A percentile compares a stretch with the other conserved stretches of the same genome.
Evolutionary conservation across 1,140 invertebrate genomes (phyloP).

Genomic region (Drosophila kepulauana): DNA sequence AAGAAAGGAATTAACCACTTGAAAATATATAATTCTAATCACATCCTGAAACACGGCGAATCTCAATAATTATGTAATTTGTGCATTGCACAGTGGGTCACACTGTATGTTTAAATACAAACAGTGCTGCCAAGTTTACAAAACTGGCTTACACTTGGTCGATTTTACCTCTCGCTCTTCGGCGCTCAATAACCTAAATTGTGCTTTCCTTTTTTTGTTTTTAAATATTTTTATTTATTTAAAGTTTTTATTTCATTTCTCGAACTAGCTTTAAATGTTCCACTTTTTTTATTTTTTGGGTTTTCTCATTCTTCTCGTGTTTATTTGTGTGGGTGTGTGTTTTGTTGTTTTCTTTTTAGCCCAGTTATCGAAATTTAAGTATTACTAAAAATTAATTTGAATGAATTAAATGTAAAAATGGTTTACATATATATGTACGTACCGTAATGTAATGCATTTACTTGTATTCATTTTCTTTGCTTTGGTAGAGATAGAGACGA

Average conservation of each 20-base stretch:
- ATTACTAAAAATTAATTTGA: conserved; percentile 83
- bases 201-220: conserved; percentile 42
- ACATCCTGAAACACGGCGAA: conserved; percentile 1
- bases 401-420: conserved; percentile 82
- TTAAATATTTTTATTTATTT: conserved; percentile 83
- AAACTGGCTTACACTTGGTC: background rate
- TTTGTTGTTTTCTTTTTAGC: conserved; percentile 34
- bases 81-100: background rate
- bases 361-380: conserved; percentile 73
- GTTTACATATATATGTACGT: conserved; percentile 65
- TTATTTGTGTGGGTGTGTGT: background rate
- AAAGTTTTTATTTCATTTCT: conserved; percentile 83
- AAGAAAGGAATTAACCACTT: conserved; percentile 72
- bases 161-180: background rate
- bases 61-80: conserved; percentile 62
- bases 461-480: conserved; percentile 46
- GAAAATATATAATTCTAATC: conserved; percentile 40
- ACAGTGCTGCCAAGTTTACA: too few species aligned
- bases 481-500: conserved; percentile 70
- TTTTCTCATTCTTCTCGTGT: conserved; percentile 5
- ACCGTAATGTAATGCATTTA: conserved; percentile 18
- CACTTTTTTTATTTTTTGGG: conserved; percentile 38
- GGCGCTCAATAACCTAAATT: background rate
- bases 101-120: too few species aligned
- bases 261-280: conserved; percentile 78